Evolutionary conservation across 2,797 vertebrate species (phyloP), one percentile per base, ranked within the genome.

Genomic region (Dromococcyx pavoninus): DNA sequence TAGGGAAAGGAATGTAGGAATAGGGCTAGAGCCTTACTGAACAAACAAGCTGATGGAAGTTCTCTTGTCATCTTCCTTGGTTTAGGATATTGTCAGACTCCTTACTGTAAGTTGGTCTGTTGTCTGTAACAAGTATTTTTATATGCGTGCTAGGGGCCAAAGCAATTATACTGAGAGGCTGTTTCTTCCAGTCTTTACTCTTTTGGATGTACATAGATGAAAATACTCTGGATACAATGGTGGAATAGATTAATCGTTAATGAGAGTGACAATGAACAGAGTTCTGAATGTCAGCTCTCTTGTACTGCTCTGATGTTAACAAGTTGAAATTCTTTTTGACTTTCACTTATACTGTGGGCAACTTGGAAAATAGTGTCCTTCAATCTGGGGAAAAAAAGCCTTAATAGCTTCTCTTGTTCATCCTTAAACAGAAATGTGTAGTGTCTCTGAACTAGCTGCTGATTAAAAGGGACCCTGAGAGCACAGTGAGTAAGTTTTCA

Each of bases 391-490:
- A 93, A 22, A 37, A 37, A 62, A 75, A 60, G 16, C 75, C 28
- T 57, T 87, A 44, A 60, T 44, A 85, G 35, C 32, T 65, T 21
- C n/a, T 73, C 70, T 46, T 84, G 51, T 54, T 94, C 51, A 61
- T 88, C 9, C 60, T 83, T 3, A 9, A 30, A 66, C 46, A 76
- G 79, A 43, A n/a, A 53, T 58, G 28, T 58, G 19, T 51, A 30
- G 4, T 10, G 7, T 73, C 23, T 78, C 54, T 88, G 86, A 86
- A 35, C 23, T 41, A 66, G 23, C 43, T 93, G 39, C 51, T 83
- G 46, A 60, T 88, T 37, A 32, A 77, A 86, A 77, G 71, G 39
- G 27, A 30, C 11, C 2, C 5, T 44, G 77, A 65, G 79, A 84
- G 54, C 62, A 65, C 30, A 51, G 56, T 23, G 41, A 67, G 11